Conservation (phyloP, 2,113 vertebrate genomes). For the Chaetodon auriga region DNA sequence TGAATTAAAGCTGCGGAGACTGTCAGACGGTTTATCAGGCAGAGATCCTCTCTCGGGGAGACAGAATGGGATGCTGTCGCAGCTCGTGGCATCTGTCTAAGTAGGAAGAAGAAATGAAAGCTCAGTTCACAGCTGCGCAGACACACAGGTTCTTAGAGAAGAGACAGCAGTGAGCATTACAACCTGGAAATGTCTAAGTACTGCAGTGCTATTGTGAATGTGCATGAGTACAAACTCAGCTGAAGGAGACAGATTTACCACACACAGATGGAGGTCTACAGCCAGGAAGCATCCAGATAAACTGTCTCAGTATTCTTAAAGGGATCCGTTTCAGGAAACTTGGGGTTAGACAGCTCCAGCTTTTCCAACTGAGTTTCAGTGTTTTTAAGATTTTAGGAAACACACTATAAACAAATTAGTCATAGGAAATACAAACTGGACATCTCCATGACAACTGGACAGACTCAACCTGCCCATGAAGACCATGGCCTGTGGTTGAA, state of each 20-base stretch:
- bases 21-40: not conserved
- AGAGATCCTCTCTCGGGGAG: conserved; percentile 31
- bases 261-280: not conserved
- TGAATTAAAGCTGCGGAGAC: not conserved
- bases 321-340: not conserved
- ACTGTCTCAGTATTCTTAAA: not conserved
- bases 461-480: not conserved
- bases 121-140: conserved; percentile 17
- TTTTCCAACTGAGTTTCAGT: not conserved
- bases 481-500: too few relatives aligned
- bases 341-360: not conserved
- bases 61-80: conserved; percentile 24
- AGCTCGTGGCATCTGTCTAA: conserved; percentile 49
- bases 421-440: not conserved
- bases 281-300: not conserved
- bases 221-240: not conserved
- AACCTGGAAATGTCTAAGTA: not conserved
- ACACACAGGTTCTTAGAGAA: not conserved
- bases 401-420: not conserved
- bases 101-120: conserved; percentile 47
- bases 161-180: not conserved
- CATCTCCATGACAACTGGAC: not conserved
- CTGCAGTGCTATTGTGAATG: not conserved
- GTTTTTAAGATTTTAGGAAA: not conserved
- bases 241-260: not conserved